Conservation (phyloP, 2,797 vertebrate species). For the Sebastes cheni region DNA sequence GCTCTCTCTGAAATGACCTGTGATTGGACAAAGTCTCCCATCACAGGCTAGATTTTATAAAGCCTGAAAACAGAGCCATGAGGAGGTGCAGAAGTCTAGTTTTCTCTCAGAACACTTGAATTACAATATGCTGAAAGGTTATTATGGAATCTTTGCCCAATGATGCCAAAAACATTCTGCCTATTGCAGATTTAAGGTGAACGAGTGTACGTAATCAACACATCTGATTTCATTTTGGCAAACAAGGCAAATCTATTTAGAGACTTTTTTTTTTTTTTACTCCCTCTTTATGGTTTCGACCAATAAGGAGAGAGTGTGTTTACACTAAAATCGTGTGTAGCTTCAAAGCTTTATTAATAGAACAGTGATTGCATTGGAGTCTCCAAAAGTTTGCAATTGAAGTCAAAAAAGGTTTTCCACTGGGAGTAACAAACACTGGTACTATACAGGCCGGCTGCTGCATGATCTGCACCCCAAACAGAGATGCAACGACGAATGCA, state of each 20-base stretch:
- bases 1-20: too few relatives aligned
- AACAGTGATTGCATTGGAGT: background rate
- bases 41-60: too few relatives aligned
- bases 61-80: too few relatives aligned
- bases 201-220: background rate
- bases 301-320: background rate
- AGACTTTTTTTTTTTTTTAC: background rate
- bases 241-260: background rate
- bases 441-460: background rate
- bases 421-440: background rate
- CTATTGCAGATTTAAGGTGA: too few relatives aligned
- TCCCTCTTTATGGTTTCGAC: background rate
- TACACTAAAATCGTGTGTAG: background rate
- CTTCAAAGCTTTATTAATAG: background rate
- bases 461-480: background rate
- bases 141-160: too few relatives aligned
- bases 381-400: background rate
- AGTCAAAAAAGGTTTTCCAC: background rate
- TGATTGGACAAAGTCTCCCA: rapidly evolving
- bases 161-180: too few relatives aligned
- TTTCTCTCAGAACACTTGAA: too few relatives aligned
- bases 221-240: background rate
- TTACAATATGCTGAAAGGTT: too few relatives aligned
- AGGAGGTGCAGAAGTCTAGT: too few relatives aligned
- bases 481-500: constrained; percentile 1